Conservation (phyloP, 2,797 vertebrate genomes). For the Notolepis coatsorum region DNA sequence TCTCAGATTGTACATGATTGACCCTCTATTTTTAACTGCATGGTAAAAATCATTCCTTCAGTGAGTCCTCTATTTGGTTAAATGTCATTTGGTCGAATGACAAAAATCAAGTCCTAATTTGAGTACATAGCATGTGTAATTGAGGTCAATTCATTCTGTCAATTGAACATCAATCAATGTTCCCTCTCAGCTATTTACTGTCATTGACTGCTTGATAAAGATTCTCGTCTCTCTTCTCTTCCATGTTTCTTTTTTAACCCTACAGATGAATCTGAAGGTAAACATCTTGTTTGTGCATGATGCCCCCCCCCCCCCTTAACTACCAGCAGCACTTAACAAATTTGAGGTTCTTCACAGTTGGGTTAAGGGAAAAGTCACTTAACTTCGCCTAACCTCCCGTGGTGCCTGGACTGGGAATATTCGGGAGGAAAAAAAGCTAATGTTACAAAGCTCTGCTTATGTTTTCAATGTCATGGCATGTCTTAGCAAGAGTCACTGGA, state of each 20-base stretch:
- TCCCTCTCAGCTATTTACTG: constrained; percentile 32
- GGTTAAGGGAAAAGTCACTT: constrained; percentile 25
- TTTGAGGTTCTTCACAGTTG: constrained; percentile 18
- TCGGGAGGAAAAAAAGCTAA: background rate
- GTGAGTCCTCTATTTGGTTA: background rate
- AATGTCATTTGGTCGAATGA: constrained; percentile 8
- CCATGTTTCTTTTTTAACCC: constrained; percentile 89
- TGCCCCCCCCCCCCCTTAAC: constrained; percentile 34
- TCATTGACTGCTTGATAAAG: constrained; percentile 59
- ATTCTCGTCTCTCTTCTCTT: constrained; percentile 83
- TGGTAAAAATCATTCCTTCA: background rate
- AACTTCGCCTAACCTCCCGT: background rate
- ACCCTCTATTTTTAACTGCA: constrained; percentile 1
- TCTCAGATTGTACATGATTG: background rate
- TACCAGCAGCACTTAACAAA: constrained; percentile 38
- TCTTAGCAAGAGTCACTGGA: constrained; percentile 13
- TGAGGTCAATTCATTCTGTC: constrained; percentile 20
- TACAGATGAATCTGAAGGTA: constrained; percentile 99
- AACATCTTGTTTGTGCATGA: constrained; percentile 84
- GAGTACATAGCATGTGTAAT: constrained; percentile 34
- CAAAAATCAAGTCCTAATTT: constrained; percentile 17
- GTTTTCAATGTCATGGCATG: constrained; percentile 26
- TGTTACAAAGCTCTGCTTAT: constrained; percentile 12
- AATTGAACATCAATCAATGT: constrained; percentile 10
- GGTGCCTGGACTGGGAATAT: background rate